These are phyloP conservation scores for Liopterus haemorrhoidalis DNA, from an alignment of 2,888 invertebrate species.

Conservation along the genomic window DNA sequence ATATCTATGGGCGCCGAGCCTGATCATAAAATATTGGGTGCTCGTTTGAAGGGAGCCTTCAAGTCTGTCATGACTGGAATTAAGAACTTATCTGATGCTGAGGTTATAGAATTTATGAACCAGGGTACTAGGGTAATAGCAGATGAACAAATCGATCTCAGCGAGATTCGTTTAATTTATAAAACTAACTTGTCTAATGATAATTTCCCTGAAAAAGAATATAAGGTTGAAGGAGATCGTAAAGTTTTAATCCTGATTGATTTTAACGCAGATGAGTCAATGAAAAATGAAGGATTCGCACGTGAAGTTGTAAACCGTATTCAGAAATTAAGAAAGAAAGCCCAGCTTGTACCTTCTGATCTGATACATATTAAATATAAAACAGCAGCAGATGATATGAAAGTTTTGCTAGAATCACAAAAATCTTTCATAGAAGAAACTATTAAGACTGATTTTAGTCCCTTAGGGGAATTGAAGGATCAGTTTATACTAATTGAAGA, in stretches of 20 bases:
- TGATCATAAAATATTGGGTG: slow-evolving; percentile 86
- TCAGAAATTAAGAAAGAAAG: slow-evolving; percentile 94
- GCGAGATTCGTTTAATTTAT: slow-evolving; percentile 80
- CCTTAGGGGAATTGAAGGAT: slow-evolving; percentile 49
- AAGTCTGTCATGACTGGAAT: slow-evolving; percentile 80
- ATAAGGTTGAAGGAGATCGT: slow-evolving; percentile 86
- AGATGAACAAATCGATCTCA: slow-evolving; percentile 70
- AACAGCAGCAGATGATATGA: slow-evolving; percentile 58
- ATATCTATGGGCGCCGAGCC: slow-evolving; percentile 89
- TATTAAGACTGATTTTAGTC: slow-evolving; percentile 71
- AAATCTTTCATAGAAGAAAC: slow-evolving; percentile 72
- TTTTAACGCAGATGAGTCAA: slow-evolving; percentile 78
- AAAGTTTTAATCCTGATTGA: slow-evolving; percentile 86
- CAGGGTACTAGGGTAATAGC: slow-evolving; percentile 66
- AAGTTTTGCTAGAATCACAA: slow-evolving; percentile 61
- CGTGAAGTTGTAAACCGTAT: slow-evolving; percentile 94
- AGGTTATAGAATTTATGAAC: slow-evolving; percentile 69
- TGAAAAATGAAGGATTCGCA: slow-evolving; percentile 91
- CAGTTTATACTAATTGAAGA: slow-evolving; percentile 60
- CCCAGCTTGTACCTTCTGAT: slow-evolving; percentile 85
- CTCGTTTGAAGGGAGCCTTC: slow-evolving; percentile 82
- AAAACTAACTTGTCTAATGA: too few relatives aligned
- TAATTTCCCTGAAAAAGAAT: slow-evolving; percentile 57
- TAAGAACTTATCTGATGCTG: slow-evolving; percentile 67
- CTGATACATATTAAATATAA: slow-evolving; percentile 76